Base-by-base conservation (phyloP, 2,888 invertebrate genomes). In the Encarsia formosa region DNA sequence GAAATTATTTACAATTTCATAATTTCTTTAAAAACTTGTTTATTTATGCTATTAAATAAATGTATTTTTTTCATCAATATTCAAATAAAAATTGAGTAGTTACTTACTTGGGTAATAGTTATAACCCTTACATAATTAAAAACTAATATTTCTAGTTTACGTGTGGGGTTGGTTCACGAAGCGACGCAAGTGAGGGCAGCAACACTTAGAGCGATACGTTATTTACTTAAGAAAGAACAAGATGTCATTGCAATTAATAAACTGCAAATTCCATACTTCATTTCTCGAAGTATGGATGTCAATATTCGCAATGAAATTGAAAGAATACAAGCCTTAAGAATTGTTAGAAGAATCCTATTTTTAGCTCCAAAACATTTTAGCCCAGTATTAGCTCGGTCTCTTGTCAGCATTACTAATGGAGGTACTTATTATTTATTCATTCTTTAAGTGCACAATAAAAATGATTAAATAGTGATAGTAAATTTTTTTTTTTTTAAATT, bases 291-390 rank as follows among this genome's bases (percentile, higher is more conserved):
- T 60, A 82, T 97, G 71, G 97, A 97, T 77, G 78, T 96, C 57
- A 84, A 88, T 75, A 78, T 93, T 41, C 88, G 88, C 64, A 94
- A 93, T 74, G 96, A 97, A 72, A 85, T 91, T 62, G 97, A 96
- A 74, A 81, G 95, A 37, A 84, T 92, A 47, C 96, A 96, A 76
- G 94, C 92, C 1, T 78, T 96, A 63, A 86, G 94, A 65, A 81
- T 97, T 54, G 87, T 91, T 49, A 78, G 91, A 44, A 80, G 81
- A 70, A 80, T 88, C 62, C 73, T 88, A 42, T 79, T 78, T 65
- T 78, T 81, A 67, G 79, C 81, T 29, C 85, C 89, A 1, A 75
- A 78, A 49, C 76, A 79, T 60, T 85, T 95, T 57, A 89, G 91
- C 63, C 79, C 83, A 8, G 84, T 86, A 2, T 74, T 96, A 58